Base-by-base conservation (phyloP, 2,888 invertebrate species). In the Molanna angustata region DNA sequence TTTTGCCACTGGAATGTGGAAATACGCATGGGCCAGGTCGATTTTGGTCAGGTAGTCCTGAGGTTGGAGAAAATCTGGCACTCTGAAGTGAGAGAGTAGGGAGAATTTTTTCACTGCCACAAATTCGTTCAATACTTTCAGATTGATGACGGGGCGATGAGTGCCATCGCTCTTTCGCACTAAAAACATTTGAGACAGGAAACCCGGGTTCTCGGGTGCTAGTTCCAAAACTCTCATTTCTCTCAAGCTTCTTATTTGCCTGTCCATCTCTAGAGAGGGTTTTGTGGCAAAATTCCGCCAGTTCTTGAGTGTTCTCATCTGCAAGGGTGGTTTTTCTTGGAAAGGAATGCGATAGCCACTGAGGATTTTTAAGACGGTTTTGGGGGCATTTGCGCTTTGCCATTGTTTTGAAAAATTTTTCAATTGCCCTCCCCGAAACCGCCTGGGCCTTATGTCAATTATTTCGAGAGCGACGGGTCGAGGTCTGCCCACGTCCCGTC, bases 91-190 rank as follows among this genome's bases (percentile, higher is more conserved):
- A 7, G 54, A 16, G 61, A 49, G 57, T 68, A 71, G 53, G 69
- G 72, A 27, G 64, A 61, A 52, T 63, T 65, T 37, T 68, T 71
- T 51, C 69, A 70, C 42, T 59, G 64, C 16, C 59, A 58, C 20
- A 47, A 55, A 16, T 61, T 61, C 9, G 61, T 52, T 60, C 67
- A 70, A 6, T 59, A 59, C 59, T 64, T 66, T 19, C 64, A 61
- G 44, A 71, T 60, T n/a, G 72, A 72, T 40, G 67, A 71, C 60
- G 70, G 72, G 57, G 69, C 65, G 6, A 14, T 11, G 27, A 14
- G 43, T 21, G 13, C 35, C 35, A 17, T 41, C 21, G n/a, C 9
- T 20, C 20, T 41, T 41, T 20, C n/a, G 14, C 3, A 20, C 21
- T 18, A 41, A n/a, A 21, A 41, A 41, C 41, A 41, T 41, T 41